phyloP scores from a whole-genome alignment of 1,140 invertebrate species.

The Aphelinus certus region DNA sequence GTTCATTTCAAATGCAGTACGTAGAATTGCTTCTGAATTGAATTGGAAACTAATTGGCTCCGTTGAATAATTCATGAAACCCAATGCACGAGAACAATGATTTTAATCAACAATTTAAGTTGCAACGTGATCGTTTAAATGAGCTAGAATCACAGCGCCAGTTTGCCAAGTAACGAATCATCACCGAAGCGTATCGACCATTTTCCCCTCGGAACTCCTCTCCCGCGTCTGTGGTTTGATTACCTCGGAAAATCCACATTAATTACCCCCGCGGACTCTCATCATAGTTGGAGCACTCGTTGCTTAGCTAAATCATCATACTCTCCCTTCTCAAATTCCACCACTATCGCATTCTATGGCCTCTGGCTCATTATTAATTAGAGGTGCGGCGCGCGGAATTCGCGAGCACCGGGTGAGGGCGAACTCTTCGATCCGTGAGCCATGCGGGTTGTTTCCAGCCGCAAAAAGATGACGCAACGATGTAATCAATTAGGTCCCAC shows the following conservation, averaged over 20 bases:
- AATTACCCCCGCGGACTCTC: conserved; percentile 7
- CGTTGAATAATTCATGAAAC: too few species aligned
- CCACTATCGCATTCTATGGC: not conserved
- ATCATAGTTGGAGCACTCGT: not conserved
- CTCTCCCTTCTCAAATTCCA: not conserved
- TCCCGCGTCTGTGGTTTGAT: not conserved
- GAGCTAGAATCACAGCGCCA: not conserved
- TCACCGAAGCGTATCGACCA: not conserved
- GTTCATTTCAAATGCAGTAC: too few species aligned
- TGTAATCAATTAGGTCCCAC: conserved; percentile 29
- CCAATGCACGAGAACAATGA: too few species aligned
- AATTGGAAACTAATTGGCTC: too few species aligned
- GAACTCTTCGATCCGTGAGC: not conserved
- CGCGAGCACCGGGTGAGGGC: not conserved
- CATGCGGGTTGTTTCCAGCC: too few species aligned
- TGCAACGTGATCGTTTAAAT: too few species aligned
- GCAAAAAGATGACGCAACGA: not conserved
- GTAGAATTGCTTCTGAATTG: too few species aligned
- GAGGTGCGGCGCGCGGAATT: conserved; percentile 2
- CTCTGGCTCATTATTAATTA: conserved; percentile 27
- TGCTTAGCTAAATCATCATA: conserved; percentile 17
- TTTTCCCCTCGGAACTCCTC: not conserved
- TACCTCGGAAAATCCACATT: not conserved
- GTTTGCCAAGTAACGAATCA: not conserved
- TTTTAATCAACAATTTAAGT: too few species aligned